Base-by-base conservation (phyloP, 2,113 vertebrate species). In the Macheiramphus alcinus region DNA sequence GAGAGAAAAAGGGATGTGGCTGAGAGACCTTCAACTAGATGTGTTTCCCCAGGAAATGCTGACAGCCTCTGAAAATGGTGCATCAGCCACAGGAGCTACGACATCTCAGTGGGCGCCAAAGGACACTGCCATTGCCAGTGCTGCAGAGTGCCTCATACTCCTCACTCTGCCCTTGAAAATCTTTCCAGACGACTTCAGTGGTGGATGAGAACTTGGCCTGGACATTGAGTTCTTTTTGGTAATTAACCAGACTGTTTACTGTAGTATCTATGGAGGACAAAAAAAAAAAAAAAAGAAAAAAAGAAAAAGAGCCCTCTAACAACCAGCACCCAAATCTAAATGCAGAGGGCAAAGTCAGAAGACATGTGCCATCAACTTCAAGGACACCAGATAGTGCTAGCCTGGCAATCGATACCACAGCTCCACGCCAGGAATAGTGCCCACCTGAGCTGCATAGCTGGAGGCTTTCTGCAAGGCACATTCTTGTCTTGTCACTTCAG, bases 1-100 rank as follows among this genome's bases (percentile, higher is more conserved):
- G 6, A 84, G 73, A 89, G 80, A 86, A 90, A 88, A 88, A 89
- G 43, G 43, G 16, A 58, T 75, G 66, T 91, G 66, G 31, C 72
- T 74, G 67, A 87, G 47, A 89, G 27, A 76, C 36, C 55, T 87
- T 80, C 50, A 76, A 3, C 61, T 66, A 42, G 83, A 80, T 65
- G 58, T 27, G 17, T 78, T 79, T 92, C 88, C 31, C 42, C 45
- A 80, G 70, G 73, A 94, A 96, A 82, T 11, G 23, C 36, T 91
- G 47, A 42, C 23, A 94, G 80, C 20, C 13, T 90, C 58, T 34
- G n/a, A 65, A 59, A 89, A 82, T 25, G 32, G 38, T 48, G 18
- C 2, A 6, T 29, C 58, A 74, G 55, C 27, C 73, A 27, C 32
- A 48, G 43, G 25, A 81, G 5, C 43, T 74, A 62, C 0, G 2